Percentiles rank a stretch among this genome's conserved stretches.
These are phyloP conservation scores for Hylaea fasciaria DNA, from an alignment of 2,888 invertebrate genomes.

Conservation along the genomic window DNA sequence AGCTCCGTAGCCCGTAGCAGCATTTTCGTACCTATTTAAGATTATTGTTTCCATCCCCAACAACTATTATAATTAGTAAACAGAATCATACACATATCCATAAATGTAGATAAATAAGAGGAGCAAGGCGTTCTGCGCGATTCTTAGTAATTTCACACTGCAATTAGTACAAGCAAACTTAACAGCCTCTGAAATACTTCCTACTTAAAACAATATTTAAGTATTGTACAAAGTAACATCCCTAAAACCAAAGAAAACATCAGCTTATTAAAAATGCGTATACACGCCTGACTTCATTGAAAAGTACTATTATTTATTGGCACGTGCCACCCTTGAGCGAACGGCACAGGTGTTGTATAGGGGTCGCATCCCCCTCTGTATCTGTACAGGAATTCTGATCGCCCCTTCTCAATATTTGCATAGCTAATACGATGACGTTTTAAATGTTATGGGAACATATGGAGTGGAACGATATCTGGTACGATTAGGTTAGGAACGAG, in stretches of 20 bases:
- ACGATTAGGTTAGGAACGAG: neutral
- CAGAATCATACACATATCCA: no score
- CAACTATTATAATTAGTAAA: neutral
- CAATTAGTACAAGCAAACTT: no score
- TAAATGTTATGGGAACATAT: conserved; percentile 65
- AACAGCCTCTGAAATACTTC: no score
- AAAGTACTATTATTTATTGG: conserved; percentile 36
- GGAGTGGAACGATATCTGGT: conserved; percentile 46
- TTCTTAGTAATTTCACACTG: no score
- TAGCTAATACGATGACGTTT: conserved; percentile 80
- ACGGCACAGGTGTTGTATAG: conserved; percentile 49
- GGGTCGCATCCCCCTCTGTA: conserved; percentile 47
- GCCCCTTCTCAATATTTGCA: conserved; percentile 70
- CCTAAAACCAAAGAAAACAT: neutral
- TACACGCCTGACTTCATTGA: conserved; percentile 20
- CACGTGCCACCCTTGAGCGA: conserved; percentile 49
- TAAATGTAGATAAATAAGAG: no score
- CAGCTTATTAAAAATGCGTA: neutral
- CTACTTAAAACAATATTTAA: no score
- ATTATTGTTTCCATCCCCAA: neutral
- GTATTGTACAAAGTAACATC: no score
- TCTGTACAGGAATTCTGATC: conserved; percentile 47
- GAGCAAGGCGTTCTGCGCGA: no score
- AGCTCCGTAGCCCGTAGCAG: conserved; percentile 2
- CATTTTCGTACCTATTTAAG: neutral